phyloP scores from a whole-genome alignment of 2,797 vertebrate species.

The Dipus sagitta region DNA sequence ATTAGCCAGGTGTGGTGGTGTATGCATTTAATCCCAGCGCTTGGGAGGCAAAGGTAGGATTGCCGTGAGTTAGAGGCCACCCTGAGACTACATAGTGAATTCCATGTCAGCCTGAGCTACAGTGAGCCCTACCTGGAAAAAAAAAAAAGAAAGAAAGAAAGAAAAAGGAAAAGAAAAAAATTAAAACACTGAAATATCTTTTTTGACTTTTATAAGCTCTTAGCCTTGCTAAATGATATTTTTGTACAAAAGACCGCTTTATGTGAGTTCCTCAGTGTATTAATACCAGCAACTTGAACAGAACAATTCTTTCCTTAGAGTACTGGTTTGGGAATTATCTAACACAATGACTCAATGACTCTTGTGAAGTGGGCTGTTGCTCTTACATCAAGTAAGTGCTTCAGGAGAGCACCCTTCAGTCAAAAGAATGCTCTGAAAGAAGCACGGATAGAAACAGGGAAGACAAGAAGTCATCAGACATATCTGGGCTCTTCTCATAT shows the following conservation, averaged over 20 bases:
- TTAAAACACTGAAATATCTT: slow-evolving; percentile 17
- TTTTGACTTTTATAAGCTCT: background rate
- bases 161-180: background rate
- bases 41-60: too few species aligned
- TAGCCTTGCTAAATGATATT: background rate
- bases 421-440: background rate
- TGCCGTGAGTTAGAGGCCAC: too few species aligned
- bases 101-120: too few species aligned
- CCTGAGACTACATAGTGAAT: too few species aligned
- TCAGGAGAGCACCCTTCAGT: background rate
- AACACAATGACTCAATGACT: background rate
- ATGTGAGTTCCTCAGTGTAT: background rate
- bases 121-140: too few species aligned
- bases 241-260: background rate
- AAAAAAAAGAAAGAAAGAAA: too few species aligned
- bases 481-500: background rate
- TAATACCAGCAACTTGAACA: background rate
- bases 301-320: background rate
- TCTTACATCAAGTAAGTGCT: background rate
- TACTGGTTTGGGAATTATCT: background rate
- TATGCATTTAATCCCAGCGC: too few species aligned
- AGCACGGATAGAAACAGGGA: background rate
- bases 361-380: background rate
- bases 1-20: background rate
- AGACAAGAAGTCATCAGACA: background rate